These are phyloP conservation scores for Caprella mutica DNA, from an alignment of 2,888 invertebrate genomes.

Conservation along the genomic window DNA sequence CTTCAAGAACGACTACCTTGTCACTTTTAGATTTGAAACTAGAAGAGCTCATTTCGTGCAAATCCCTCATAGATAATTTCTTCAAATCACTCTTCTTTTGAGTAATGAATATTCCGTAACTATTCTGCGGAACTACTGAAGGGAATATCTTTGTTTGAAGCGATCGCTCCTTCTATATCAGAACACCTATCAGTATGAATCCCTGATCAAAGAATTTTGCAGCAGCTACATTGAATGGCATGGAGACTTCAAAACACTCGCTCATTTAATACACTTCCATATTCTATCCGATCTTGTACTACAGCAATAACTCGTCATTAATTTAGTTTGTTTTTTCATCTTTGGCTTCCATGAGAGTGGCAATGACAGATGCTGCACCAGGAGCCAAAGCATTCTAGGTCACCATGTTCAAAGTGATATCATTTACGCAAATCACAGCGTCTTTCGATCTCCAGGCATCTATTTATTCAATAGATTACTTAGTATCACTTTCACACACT, in stretches of 20 bases:
- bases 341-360: conserved; percentile 3
- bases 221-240: conserved; percentile 10
- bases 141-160: background rate
- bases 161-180: background rate
- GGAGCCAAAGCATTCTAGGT: conserved; percentile 3
- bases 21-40: background rate
- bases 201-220: conserved; percentile 2
- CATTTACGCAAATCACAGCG: background rate
- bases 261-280: background rate
- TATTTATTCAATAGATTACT: background rate
- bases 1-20: background rate
- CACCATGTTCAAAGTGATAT: background rate
- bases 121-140: background rate
- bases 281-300: background rate
- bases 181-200: background rate
- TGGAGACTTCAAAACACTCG: background rate
- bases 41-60: background rate
- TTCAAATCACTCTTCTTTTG: background rate
- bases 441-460: background rate
- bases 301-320: background rate
- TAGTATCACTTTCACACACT: background rate
- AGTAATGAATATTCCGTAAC: background rate
- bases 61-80: background rate
- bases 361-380: conserved; percentile 3
- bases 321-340: background rate